These are phyloP conservation scores for Istiophorus platypterus DNA, from an alignment of 2,113 vertebrate species.

Conservation along the genomic window DNA sequence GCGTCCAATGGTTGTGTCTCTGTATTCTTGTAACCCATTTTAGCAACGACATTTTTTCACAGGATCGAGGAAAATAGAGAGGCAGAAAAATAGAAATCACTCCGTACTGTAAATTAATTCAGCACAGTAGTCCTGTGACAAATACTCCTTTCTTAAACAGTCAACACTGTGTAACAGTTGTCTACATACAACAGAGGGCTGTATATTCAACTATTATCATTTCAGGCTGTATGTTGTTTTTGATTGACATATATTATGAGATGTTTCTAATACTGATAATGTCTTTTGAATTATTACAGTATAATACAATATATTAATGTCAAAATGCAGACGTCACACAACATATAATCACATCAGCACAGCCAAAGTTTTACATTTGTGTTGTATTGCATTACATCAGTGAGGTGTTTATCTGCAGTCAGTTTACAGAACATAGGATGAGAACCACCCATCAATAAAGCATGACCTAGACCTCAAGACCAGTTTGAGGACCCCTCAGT, in stretches of 20 bases:
- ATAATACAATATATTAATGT: neutral
- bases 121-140: neutral
- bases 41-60: neutral
- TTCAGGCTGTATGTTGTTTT: neutral
- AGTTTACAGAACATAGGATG: neutral
- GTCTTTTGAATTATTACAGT: neutral
- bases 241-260: neutral
- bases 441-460: neutral
- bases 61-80: neutral
- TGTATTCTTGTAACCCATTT: neutral
- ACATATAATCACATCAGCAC: neutral
- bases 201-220: neutral
- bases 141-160: neutral
- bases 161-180: neutral
- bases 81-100: neutral
- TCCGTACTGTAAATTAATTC: neutral
- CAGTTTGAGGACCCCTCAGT: neutral
- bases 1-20: neutral
- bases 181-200: neutral
- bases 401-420: neutral
- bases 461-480: neutral
- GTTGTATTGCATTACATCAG: conserved; percentile 3
- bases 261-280: neutral
- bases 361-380: neutral
- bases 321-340: neutral